Percentiles rank a stretch among this genome's conserved stretches.
phyloP scores from a whole-genome alignment of 1,140 invertebrate genomes.

The Chrysopa pallens region DNA sequence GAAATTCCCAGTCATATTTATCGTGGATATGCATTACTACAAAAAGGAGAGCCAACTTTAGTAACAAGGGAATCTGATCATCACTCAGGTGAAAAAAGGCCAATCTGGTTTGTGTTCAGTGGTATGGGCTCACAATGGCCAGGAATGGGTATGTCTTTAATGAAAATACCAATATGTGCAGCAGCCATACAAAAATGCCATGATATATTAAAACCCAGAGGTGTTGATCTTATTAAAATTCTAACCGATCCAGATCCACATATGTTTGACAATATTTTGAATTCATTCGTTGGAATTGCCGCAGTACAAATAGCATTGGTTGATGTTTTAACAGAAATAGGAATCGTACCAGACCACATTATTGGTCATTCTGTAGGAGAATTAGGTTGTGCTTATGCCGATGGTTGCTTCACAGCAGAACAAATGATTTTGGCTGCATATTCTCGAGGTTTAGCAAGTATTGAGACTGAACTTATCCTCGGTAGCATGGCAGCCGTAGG shows the following conservation, averaged over 20 bases:
- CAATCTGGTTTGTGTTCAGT: conserved; percentile 42
- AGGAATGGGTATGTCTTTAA: conserved; percentile 38
- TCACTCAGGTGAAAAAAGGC: conserved; percentile 18
- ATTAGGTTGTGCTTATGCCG: conserved; percentile 78
- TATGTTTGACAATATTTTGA: conserved; percentile 63
- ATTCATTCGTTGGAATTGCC: conserved; percentile 83
- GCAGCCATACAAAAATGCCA: conserved; percentile 49
- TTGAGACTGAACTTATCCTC: conserved; percentile 52
- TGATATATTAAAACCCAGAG: conserved; percentile 47
- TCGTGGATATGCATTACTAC: conserved; percentile 33
- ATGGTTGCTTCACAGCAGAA: conserved; percentile 65
- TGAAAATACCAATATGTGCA: conserved; percentile 46
- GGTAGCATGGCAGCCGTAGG: conserved; percentile 78
- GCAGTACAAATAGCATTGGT: conserved; percentile 76
- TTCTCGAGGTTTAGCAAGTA: conserved; percentile 65
- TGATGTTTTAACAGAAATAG: conserved; percentile 50
- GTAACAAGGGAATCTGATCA: conserved; percentile 27
- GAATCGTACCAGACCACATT: conserved; percentile 63
- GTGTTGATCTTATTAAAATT: conserved; percentile 61
- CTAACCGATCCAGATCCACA: conserved; percentile 49
- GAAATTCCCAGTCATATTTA: conserved; percentile 38
- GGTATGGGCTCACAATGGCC: conserved; percentile 56
- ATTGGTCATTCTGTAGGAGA: conserved; percentile 81
- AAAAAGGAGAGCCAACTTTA: conserved; percentile 10
- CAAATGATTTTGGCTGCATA: conserved; percentile 72